phyloP scores from a whole-genome alignment of 2,113 vertebrate genomes.

The Apteryx owenii region DNA sequence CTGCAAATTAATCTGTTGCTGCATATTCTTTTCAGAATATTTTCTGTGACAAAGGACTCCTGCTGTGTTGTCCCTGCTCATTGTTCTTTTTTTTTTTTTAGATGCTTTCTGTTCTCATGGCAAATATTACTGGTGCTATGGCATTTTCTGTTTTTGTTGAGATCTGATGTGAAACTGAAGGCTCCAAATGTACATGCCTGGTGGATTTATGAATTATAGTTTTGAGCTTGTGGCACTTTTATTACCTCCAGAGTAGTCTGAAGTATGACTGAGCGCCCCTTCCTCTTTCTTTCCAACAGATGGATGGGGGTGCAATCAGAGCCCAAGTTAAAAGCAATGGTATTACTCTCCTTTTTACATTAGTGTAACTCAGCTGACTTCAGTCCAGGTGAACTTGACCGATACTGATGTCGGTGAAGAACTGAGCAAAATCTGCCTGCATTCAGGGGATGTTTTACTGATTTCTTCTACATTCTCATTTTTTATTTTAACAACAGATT shows the following conservation, averaged over 20 bases:
- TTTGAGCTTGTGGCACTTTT: background rate
- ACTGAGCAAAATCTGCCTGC: background rate
- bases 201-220: conserved; percentile 7
- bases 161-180: conserved; percentile 27
- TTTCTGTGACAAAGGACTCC: background rate
- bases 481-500: background rate
- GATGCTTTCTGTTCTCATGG: background rate
- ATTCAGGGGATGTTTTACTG: background rate
- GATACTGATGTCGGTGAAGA: background rate
- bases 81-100: background rate
- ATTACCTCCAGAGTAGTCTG: background rate
- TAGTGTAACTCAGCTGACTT: background rate
- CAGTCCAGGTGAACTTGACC: background rate
- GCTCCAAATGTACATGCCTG: background rate
- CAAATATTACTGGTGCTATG: background rate
- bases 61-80: background rate
- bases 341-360: background rate
- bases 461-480: background rate
- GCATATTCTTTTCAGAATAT: background rate
- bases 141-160: background rate
- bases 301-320: background rate
- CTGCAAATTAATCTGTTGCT: background rate
- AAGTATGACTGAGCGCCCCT: background rate
- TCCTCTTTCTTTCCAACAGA: background rate
- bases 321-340: background rate